These are phyloP conservation scores for Polyodon spathula DNA, from an alignment of 2,113 vertebrate species.

Conservation along the genomic window DNA sequence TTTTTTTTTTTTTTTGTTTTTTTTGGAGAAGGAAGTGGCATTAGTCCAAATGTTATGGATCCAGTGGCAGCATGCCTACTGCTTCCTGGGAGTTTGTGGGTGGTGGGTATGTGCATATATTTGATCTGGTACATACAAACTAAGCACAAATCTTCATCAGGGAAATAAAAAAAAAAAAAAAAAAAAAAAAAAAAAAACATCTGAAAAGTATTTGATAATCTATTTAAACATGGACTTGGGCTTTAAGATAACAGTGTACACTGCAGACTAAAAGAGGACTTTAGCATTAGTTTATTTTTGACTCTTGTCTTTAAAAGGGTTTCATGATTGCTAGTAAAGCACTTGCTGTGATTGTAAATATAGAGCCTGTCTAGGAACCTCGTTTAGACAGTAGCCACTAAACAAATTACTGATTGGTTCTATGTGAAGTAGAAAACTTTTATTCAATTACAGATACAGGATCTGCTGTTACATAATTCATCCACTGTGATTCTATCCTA, in stretches of 20 bases:
- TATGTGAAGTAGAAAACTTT: background rate
- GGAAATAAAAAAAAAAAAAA: no score
- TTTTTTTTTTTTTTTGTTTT: no score
- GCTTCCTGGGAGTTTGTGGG: no score
- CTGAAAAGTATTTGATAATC: no score
- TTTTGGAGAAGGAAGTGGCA: no score
- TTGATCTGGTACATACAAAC: no score
- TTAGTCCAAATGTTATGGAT: no score
- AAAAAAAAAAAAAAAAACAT: no score
- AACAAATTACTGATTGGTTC: background rate
- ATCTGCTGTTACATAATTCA: background rate
- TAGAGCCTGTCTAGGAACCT: background rate
- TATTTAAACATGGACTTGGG: background rate
- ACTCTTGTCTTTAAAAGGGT: constrained; percentile 41
- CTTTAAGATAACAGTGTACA: constrained; percentile 15
- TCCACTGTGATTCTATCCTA: no score
- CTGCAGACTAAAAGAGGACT: constrained; percentile 29
- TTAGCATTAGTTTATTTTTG: constrained; percentile 40
- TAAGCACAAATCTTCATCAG: no score
- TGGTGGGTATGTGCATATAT: no score
- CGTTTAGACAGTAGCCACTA: background rate
- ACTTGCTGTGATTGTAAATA: background rate
- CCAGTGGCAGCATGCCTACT: no score
- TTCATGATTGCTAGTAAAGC: constrained; percentile 37
- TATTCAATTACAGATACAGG: background rate